Evolutionary conservation across 2,113 vertebrate genomes (phyloP).

Genomic region (Petromus typicus): DNA sequence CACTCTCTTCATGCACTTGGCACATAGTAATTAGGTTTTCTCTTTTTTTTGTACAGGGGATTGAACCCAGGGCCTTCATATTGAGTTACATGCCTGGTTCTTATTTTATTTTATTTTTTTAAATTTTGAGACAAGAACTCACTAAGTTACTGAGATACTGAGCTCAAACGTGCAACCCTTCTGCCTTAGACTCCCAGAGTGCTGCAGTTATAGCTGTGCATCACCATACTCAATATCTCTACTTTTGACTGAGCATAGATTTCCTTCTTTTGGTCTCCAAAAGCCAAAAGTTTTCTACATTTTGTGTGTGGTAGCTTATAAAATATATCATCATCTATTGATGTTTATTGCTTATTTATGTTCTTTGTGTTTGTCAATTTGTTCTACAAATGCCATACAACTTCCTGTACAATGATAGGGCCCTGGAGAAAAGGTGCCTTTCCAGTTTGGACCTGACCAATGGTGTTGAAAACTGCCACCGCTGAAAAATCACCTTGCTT

Average conservation of each 20-base stretch:
- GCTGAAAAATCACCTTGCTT: constrained; percentile 78
- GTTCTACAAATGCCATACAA: constrained; percentile 60
- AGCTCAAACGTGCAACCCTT: neutral
- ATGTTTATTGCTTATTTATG: neutral
- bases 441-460: constrained; percentile 65
- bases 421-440: constrained; percentile 48
- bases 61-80: neutral
- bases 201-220: neutral
- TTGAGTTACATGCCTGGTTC: neutral
- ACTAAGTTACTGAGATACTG: neutral
- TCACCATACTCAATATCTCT: constrained; percentile 57
- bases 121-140: neutral
- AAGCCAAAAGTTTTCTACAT: constrained; percentile 71
- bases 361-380: constrained; percentile 49
- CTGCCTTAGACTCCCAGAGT: neutral
- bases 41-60: neutral
- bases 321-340: neutral
- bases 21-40: neutral
- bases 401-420: constrained; percentile 67
- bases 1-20: constrained; percentile 46
- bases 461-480: constrained; percentile 56
- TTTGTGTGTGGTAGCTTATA: constrained; percentile 35
- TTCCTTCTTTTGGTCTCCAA: constrained; percentile 75
- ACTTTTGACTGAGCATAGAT: constrained; percentile 65
- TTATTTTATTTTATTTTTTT: neutral